These are phyloP conservation scores for Triplophysa siluroides DNA, from an alignment of 2,113 vertebrate genomes.

Conservation along the genomic window DNA sequence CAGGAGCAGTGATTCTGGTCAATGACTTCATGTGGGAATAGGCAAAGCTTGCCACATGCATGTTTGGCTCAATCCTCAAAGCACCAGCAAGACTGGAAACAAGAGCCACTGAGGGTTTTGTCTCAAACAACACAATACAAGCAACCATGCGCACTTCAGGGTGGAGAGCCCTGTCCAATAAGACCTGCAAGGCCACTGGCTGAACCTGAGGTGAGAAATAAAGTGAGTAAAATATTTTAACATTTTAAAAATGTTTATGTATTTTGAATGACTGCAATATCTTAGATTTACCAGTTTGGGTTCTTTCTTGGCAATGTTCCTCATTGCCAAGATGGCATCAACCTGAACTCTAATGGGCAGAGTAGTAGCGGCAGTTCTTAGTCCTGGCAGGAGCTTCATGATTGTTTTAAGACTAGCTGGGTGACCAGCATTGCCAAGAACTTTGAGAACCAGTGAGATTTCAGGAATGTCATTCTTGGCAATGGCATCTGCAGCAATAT, in stretches of 20 bases:
- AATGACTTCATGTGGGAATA: slow-evolving; percentile 83
- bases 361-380: slow-evolving; percentile 66
- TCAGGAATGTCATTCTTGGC: slow-evolving; percentile 66
- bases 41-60: slow-evolving; percentile 81
- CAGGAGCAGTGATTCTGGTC: slow-evolving; percentile 69
- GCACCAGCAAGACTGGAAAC: slow-evolving; percentile 72
- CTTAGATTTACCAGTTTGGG: slow-evolving; percentile 70
- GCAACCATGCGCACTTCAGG: slow-evolving; percentile 79
- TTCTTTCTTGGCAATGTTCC: slow-evolving; percentile 79
- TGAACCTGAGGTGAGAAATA: slow-evolving; percentile 72
- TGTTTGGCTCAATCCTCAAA: slow-evolving; percentile 71
- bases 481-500: slow-evolving; percentile 71
- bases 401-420: slow-evolving; percentile 77
- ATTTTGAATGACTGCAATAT: no score
- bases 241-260: no score
- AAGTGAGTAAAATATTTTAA: no score
- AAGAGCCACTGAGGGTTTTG: slow-evolving; percentile 73
- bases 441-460: slow-evolving; percentile 77
- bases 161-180: slow-evolving; percentile 72
- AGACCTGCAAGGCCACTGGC: slow-evolving; percentile 75
- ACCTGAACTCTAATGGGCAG: slow-evolving; percentile 70
- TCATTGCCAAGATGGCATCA: slow-evolving; percentile 79
- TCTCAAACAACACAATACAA: slow-evolving; percentile 80
- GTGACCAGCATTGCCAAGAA: slow-evolving; percentile 82
- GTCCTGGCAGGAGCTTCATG: slow-evolving; percentile 75